Base-by-base conservation (phyloP, 2,113 vertebrate species). In the Macroglossus sobrinus region DNA sequence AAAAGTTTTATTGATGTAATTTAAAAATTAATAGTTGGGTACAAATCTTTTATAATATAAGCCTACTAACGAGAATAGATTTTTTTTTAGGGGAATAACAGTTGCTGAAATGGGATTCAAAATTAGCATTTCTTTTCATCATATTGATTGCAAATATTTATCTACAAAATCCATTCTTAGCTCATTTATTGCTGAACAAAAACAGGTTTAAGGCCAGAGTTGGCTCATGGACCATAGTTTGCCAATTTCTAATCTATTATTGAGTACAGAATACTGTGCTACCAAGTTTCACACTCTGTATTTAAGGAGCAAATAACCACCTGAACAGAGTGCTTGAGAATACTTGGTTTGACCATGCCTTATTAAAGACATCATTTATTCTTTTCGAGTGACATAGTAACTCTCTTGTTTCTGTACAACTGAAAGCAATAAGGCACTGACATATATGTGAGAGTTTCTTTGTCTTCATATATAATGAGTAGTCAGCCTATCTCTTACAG, bases 381-480 rank as follows among this genome's bases (percentile, higher is more conserved):
- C 68, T 84, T 82, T 33, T 43, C 69, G 71, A 91, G 66, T 43
- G 55, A 72, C 85, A 91, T 10, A 89, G 78, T 81, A 45, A 26
- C 40, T 66, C 84, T 84, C 85, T 95, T 95, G 81, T 91, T 95
- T 94, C 40, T 81, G 93, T 82, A 94, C 47, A 69, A 33, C 16
- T 94, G 64, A 74, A 53, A 91, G 93, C 89, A 85, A 47, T 4
- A 4, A 88, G 72, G 59, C 72, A 50, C 55, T 93, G 84, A 84
- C 79, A 21, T 40, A 72, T 26, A 4, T 72, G 47, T 82, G 76
- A 95, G 61, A 91, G 43, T 82, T 86, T 96, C 93, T 96, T 95
- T 97, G 94, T 97, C 85, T 94, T 95, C 45, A 22, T 47, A 45
- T 38, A 86, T 82, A 96, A 89, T 84, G 94, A 43, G 50, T 89